Percentiles rank a stretch among this genome's conserved stretches.
phyloP scores from a whole-genome alignment of 2,113 vertebrate genomes.

The Callipepla squamata region DNA sequence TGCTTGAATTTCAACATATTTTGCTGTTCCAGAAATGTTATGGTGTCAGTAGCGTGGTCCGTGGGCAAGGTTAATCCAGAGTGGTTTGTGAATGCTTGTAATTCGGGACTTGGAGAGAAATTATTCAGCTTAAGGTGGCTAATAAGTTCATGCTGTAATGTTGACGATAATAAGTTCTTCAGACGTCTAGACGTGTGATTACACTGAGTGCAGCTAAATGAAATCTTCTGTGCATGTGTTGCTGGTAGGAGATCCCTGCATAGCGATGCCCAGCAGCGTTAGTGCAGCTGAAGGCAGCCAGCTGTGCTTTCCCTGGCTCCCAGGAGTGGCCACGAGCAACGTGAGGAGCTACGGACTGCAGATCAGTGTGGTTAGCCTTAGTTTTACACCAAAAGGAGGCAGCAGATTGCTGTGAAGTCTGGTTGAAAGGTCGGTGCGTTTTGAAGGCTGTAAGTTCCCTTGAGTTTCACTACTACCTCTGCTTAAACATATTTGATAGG shows the following conservation, averaged over 20 bases:
- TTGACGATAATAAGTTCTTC: background rate
- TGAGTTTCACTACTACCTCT: background rate
- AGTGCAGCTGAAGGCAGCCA: background rate
- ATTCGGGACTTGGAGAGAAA: conserved; percentile 25
- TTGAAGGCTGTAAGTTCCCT: background rate
- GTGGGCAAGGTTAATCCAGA: background rate
- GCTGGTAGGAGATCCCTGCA: background rate
- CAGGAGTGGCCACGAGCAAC: background rate
- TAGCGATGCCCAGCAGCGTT: fast-evolving
- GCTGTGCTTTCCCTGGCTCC: fast-evolving
- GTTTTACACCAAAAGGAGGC: background rate
- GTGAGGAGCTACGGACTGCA: background rate
- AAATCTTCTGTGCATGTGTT: background rate
- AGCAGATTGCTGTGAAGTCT: background rate
- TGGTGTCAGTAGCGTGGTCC: background rate
- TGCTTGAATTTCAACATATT: conserved; percentile 26
- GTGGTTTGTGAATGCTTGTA: background rate
- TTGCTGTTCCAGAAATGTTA: background rate
- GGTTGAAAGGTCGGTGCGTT: background rate
- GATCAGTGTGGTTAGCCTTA: background rate
- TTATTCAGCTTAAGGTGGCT: background rate
- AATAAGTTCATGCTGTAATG: background rate
- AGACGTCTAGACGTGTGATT: background rate
- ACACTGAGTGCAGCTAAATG: background rate
- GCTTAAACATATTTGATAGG: background rate